Base-by-base conservation (phyloP, 92 coral and sea anemone genomes). In the Plumapathes pennacea region DNA sequence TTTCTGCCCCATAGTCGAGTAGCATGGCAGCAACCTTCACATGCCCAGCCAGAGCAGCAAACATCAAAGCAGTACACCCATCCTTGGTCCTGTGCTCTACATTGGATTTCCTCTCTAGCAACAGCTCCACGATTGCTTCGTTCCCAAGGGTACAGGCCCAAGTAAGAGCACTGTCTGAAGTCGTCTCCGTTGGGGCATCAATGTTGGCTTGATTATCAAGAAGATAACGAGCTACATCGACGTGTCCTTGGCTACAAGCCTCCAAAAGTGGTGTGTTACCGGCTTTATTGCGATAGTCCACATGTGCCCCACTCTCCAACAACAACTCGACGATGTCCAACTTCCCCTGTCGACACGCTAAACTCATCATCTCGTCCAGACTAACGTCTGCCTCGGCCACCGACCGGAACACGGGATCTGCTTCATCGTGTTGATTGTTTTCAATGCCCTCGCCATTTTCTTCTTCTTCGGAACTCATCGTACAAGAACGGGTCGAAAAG, bases 71-170 rank as follows among this genome's bases (percentile, higher is more conserved):
- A 17, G 99, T 94, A 57, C 99, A 94, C 13, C 99, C 99, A 88
- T 94, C 99, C 55, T 94, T 94, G 21, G 99, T 94, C 23, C 99
- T 85, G 56, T 94, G 99, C 60, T 94, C 99, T 2, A 94, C 99
- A 42, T 94, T 80, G 19, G 96, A 82, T 46, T 78, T 94, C 60
- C 82, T 69, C 22, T 78, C 82, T 48, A 94, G 54, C 38, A 94
- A 74, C 41, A 94, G 54, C 38, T 90, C 84, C 42, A 94, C 99
- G 57, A 94, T 94, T 46, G 99, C 85, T 59, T 94, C 96, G 82
- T 88, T 94, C 20, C 99, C 99, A 62, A 94, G 82, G 67, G 99
- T 94, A 48, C 99, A 94, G 32, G 99, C 99, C 99, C 99, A 94
- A 14, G 99, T 94, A 52, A 94, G 78, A 47, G 99, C 99, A 89